Base-by-base conservation (phyloP, 2,888 invertebrate species). In the Villa cingulata region DNA sequence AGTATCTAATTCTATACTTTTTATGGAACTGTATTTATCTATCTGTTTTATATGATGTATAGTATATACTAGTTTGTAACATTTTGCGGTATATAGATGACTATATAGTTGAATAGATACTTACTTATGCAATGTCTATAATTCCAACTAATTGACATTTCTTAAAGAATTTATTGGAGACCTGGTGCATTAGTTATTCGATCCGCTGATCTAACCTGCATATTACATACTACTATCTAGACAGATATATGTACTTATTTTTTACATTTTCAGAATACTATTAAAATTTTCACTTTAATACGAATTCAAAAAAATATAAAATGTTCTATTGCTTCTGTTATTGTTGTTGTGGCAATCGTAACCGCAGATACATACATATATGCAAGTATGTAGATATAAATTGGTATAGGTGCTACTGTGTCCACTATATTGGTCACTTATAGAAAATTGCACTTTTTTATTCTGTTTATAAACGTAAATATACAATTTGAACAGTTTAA, bases 121-220 rank as follows among this genome's bases (percentile, higher is more conserved):
- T 12, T 32, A 14, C 37, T 46, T 41, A 41, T 39, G 18, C 44
- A 37, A 38, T 46, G 46, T 51, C 49, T 51, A 51, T 49, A 48
- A 51, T 49, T 51, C 32, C 49, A 49, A 23, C 49, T 51, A 51
- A 51, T 51, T 51, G 51, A 51, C 51, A 49, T 51, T 51, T 51
- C 51, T 43, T 39, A 48, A 51, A 48, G 48, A 51, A 51, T 51
- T 51, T 51, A 51, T 51, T 49, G 47, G 43, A 47, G 45, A 29
- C 44, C 47, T 43, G 20, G 45, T 34, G 43, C 44, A 47, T 47
- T 44, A 51, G 38, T 46, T 51, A 48, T 44, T 41, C 37, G 45
- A 14, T 14, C 17, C 38, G 32, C 18, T 45, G n/a, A n/a, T n/a
- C n/a, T n/a, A n/a, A n/a, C n/a, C n/a, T n/a, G n/a, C n/a, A n/a